Evolutionary conservation across 2,113 vertebrate genomes (phyloP), one percentile per base, ranked within the genome.

Genomic region (Zonotrichia leucophrys): DNA sequence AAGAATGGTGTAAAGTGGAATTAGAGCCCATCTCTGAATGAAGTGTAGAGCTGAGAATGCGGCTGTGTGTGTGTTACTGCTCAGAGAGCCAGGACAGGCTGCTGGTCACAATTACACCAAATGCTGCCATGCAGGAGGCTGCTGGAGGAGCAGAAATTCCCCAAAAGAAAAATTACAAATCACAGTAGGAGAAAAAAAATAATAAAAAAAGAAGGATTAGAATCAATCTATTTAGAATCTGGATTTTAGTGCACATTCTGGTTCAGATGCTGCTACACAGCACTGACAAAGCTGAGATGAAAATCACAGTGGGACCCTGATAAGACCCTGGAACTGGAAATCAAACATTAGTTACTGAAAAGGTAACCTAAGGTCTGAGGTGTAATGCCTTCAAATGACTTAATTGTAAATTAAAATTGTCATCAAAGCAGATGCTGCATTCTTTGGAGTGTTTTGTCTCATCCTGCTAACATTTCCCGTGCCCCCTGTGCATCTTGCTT

Each of bases 101-200:
- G n/a, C 8, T 56, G 6, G 3, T 28, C 50, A 42, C 22, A 11
- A 3, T 33, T 3, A 30, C 77, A 70, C 42, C 3, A 20, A 13
- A 19, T 44, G 28, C 41, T 8, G 4, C 39, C 19, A 14, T 20
- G 58, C 58, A 53, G 41, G 15, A 56, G 46, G 42, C 10, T 41
- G 31, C 11, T 56, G 23, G 58, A 89, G 56, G 33, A 68, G 23
- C 53, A 73, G 78, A 59, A 72, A 72, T 46, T 33, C 17, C 35
- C 5, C 11, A 2, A 21, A 33, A 52, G 6, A 60, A 64, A 93
- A 76, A n/a, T 33, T 52, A 23, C 5, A 20, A 31, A 52, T 46
- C 15, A 5, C 3, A 24, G 17, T 11, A 41, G 9, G 8, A 2
- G 4, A 10, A 23, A 23, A 23, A n/a, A 35, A 35, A n/a, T 4